Evolutionary conservation across 2,113 vertebrate genomes (phyloP).

Genomic region (Bagarius yarrelli): DNA sequence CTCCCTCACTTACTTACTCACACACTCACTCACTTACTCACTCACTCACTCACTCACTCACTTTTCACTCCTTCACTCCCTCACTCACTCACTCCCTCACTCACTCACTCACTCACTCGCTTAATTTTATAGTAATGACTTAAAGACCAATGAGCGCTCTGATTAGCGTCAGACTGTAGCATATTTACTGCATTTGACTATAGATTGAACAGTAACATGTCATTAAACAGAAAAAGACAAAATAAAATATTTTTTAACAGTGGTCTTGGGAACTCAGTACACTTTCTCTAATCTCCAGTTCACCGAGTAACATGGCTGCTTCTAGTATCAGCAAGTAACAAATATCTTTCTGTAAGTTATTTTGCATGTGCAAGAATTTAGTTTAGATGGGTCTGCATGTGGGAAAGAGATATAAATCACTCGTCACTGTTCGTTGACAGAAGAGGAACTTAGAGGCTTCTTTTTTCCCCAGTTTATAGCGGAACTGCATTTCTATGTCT

Average conservation of each 20-base stretch:
- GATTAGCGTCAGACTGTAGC: neutral
- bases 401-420: neutral
- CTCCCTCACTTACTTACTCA: too few relatives aligned
- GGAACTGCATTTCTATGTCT: too few relatives aligned
- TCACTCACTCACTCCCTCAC: too few relatives aligned
- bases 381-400: neutral
- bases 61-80: too few relatives aligned
- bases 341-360: neutral
- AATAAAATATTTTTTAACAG: too few relatives aligned
- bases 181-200: neutral
- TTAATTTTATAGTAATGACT: neutral
- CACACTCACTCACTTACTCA: too few relatives aligned
- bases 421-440: neutral
- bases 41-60: too few relatives aligned
- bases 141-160: neutral
- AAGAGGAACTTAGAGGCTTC: neutral
- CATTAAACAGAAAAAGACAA: too few relatives aligned
- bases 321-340: neutral
- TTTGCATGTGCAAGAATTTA: neutral
- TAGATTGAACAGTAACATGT: neutral
- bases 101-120: neutral
- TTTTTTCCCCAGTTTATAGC: neutral
- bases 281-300: neutral
- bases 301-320: neutral
- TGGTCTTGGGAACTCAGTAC: neutral